Evolutionary conservation across 2,113 vertebrate species (phyloP), one percentile per base, ranked within the genome.

Genomic region (Eretmochelys imbricata): DNA sequence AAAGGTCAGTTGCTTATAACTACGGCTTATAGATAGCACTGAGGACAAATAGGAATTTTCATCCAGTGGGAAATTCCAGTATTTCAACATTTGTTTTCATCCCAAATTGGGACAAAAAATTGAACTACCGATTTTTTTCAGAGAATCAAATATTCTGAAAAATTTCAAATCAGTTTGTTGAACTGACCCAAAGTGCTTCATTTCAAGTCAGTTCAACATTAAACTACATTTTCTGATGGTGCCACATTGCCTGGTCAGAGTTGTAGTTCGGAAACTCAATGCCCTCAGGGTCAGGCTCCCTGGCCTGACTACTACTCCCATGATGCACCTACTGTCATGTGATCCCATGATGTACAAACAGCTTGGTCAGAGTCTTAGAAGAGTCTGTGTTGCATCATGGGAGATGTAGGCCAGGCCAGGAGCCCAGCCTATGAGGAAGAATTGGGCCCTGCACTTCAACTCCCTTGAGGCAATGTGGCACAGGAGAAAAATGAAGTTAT

Each of bases 21-120:
- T 59, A 59, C 29, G 27, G 8, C 57, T 59, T 20, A 53, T 53
- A 53, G 19, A 20, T 53, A 53, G 53, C 53, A 53, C 3, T 53
- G 53, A 53, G 53, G 53, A 20, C 5, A 53, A 53, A 53, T 53
- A 17, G 53, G 53, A 53, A 53, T 53, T 19, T 12, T 0, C 0
- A 42, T 93, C 94, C 92, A 92, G 89, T 81, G 79, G 89, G 89
- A 89, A 93, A 90, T 87, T 94, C 84, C 31, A 16, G 31, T 92
- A 72, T 88, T 96, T 48, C n/a, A 90, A 54, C 80, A 53, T 96
- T 80, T 54, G 82, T 93, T 91, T 85, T 29, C 42, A 53, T 88
- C 91, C 94, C 59, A 49, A 79, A 25, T 65, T 19, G 17, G 53
- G 7, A 53, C 53, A 53, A 53, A 53, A 53, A 53, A 53, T 53